Base-by-base conservation (phyloP, 2,888 invertebrate species). In the Magallana nippona region DNA sequence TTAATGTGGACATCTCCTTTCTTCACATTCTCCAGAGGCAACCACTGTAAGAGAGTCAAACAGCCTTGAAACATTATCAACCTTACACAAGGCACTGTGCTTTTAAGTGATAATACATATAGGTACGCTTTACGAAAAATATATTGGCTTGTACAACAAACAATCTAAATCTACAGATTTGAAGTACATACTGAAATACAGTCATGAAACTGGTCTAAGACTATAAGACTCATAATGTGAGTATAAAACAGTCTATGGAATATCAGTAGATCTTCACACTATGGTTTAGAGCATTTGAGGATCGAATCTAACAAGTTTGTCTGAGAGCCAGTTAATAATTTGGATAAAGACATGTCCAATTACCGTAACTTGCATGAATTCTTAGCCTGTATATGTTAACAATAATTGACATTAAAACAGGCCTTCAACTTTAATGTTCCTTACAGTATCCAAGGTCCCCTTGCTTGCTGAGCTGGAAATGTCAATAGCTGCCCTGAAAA, bases 21-120 rank as follows among this genome's bases (percentile, higher is more conserved):
- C 94, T 98, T 98, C 11, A 98, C 98, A 94, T 98, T 97, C 94
- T 99, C 98, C 89, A 99, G 95, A 0, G 98, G 97, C 89, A 98
- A 95, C 98, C 99, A 99, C 98, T 98, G 94, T 11, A 89, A 92
- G 83, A n/a, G 27, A 19, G 71, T 27, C 44, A 44, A 27, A 71
- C 11, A 71, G 13, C 13, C 27, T 27, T 27, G 27, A 27, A 27
- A 71, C 71, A 71, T 11, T 3, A 62, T 3, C 22, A n/a, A 10
- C 1, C 15, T 3, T 58, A 58, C 58, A 58, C 27, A 27, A 27
- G 27, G 27, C 27, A 27, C 27, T 27, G 27, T 27, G 2, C 2
- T 27, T 27, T 27, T 27, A 27, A 8, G 44, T 44, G 44, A 44
- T 44, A 8, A 8, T 44, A 44, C 44, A 44, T 5, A 44, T 8